Evolutionary conservation across 1,140 invertebrate species (phyloP).

Genomic region (Radopholus similis): DNA sequence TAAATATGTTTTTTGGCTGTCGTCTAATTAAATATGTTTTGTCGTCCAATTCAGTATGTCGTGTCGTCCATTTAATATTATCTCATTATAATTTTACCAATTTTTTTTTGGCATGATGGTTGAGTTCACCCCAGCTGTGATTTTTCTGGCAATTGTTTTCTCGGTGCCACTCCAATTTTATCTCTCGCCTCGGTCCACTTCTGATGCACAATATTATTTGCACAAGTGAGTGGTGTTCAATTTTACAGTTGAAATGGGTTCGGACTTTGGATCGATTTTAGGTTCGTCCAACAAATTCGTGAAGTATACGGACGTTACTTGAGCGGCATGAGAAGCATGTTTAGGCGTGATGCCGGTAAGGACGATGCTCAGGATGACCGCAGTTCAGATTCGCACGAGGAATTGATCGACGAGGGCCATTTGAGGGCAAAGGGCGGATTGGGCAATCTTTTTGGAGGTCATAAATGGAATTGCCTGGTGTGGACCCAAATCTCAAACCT

Average conservation of each 20-base stretch:
- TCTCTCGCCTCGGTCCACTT: conserved; percentile 28
- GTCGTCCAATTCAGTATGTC: too few species aligned
- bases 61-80: too few species aligned
- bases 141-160: conserved; percentile 28
- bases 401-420: conserved; percentile 14
- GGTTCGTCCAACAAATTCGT: conserved; percentile 24
- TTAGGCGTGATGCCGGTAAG: conserved; percentile 4
- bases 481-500: neutral
- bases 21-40: too few species aligned
- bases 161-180: conserved; percentile 35
- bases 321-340: neutral
- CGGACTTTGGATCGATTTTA: conserved; percentile 1
- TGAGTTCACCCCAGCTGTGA: conserved; percentile 24
- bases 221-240: conserved; percentile 12
- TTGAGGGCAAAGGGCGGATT: conserved; percentile 4
- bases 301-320: conserved; percentile 13
- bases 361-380: neutral
- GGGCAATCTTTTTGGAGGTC: conserved; percentile 22
- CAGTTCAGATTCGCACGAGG: neutral
- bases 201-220: conserved; percentile 31
- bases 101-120: conserved; percentile 30
- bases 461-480: neutral
- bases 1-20: too few species aligned
- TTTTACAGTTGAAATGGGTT: conserved; percentile 15
- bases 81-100: too few species aligned